Evolutionary conservation across 2,113 vertebrate species (phyloP).

Genomic region (Gymnocephalus cernua): DNA sequence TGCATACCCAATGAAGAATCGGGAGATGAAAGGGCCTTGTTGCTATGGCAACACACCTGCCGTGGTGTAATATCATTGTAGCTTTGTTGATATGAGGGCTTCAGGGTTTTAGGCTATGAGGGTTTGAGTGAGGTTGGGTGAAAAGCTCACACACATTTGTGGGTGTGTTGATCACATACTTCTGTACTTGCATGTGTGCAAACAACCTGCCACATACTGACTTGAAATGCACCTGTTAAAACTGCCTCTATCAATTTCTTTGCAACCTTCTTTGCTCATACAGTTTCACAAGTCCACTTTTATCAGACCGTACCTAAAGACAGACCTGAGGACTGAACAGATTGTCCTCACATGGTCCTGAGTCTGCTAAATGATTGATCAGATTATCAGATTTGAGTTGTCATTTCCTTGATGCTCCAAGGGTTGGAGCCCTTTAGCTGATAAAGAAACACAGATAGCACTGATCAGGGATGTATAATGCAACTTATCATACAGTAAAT

Average conservation of each 20-base stretch:
- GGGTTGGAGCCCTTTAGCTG: slow-evolving; percentile 24
- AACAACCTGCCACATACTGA: slow-evolving; percentile 36
- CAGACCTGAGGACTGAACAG: slow-evolving; percentile 35
- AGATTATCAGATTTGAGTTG: slow-evolving; percentile 53
- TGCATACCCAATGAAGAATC: slow-evolving; percentile 76
- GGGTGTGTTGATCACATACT: slow-evolving; percentile 12
- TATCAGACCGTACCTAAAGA: slow-evolving; percentile 14
- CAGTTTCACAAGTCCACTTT: slow-evolving; percentile 13
- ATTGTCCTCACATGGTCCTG: slow-evolving; percentile 11
- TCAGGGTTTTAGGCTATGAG: slow-evolving; percentile 54
- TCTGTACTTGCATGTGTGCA: slow-evolving; percentile 13
- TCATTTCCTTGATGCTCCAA: slow-evolving; percentile 49
- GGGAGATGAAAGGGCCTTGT: slow-evolving; percentile 74
- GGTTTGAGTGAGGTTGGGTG: slow-evolving; percentile 34
- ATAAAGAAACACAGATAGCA: slow-evolving; percentile 31
- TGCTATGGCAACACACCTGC: slow-evolving; percentile 81
- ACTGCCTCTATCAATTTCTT: neutral
- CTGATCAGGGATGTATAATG: slow-evolving; percentile 38
- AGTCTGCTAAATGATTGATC: slow-evolving; percentile 46
- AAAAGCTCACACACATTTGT: slow-evolving; percentile 1
- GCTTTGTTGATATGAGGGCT: slow-evolving; percentile 64
- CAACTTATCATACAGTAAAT: slow-evolving; percentile 44
- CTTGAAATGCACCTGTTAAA: slow-evolving; percentile 34
- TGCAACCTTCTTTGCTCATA: neutral
- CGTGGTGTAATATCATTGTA: slow-evolving; percentile 55